These are phyloP conservation scores for Fistularia commersonii DNA, from an alignment of 2,797 vertebrate genomes.

Conservation along the genomic window DNA sequence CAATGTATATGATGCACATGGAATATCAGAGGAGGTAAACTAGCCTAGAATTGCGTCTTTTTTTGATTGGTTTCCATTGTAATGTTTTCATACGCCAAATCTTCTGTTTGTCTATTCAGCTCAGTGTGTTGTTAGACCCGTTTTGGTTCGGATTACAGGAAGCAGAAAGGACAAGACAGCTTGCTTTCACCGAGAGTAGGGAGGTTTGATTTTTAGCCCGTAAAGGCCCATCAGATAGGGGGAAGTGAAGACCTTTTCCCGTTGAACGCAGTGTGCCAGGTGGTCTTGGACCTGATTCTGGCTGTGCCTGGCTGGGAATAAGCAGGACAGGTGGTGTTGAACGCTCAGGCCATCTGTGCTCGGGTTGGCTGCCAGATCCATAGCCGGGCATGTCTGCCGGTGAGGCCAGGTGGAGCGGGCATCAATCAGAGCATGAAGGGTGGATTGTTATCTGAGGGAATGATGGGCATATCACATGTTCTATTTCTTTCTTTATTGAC, in stretches of 20 bases:
- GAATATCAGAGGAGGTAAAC: slow-evolving; percentile 15
- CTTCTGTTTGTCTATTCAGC: slow-evolving; percentile 17
- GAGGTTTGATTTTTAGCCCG: slow-evolving; percentile 21
- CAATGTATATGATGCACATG: not conserved
- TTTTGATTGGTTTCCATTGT: not conserved
- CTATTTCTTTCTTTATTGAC: slow-evolving; percentile 1
- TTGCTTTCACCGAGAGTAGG: slow-evolving; percentile 12
- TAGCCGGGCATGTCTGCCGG: slow-evolving; percentile 27
- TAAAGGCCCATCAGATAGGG: slow-evolving; percentile 13
- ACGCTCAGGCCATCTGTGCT: slow-evolving; percentile 66
- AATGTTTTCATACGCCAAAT: slow-evolving; percentile 23
- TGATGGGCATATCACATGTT: slow-evolving; percentile 17
- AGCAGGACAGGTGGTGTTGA: slow-evolving; percentile 66
- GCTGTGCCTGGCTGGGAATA: slow-evolving; percentile 52
- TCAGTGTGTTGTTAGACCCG: slow-evolving; percentile 38
- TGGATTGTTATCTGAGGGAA: slow-evolving; percentile 38
- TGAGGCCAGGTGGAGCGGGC: slow-evolving; percentile 54
- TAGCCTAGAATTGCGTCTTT: slow-evolving; percentile 1
- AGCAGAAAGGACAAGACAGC: slow-evolving; percentile 50
- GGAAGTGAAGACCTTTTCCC: slow-evolving; percentile 7
- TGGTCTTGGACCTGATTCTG: slow-evolving; percentile 40
- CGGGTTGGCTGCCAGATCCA: slow-evolving; percentile 53
- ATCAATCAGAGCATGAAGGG: slow-evolving; percentile 66
- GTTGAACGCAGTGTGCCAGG: slow-evolving; percentile 46
- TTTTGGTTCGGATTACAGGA: slow-evolving; percentile 46